A percentile compares a stretch with the other conserved stretches of the same genome.
Conservation (phyloP, 92 coral and sea anemone genomes). For the Umimayanthus chanpuru region DNA sequence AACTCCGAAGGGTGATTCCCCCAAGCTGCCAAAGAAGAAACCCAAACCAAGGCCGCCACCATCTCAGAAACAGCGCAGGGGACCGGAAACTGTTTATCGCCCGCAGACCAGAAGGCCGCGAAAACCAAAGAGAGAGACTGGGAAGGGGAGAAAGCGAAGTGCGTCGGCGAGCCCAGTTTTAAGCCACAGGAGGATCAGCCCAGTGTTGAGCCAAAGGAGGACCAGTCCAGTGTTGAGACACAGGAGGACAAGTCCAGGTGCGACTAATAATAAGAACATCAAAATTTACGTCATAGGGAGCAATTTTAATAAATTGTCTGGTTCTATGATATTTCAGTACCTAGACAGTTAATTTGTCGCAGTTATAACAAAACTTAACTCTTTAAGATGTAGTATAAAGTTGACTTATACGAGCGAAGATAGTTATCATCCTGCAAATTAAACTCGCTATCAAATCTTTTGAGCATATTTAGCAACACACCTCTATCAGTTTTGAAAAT, state of each 20-base stretch:
- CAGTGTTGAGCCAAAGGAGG: no score
- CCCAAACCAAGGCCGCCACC: conserved; percentile 57
- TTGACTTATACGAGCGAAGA: no score
- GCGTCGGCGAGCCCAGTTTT: conserved; percentile 67
- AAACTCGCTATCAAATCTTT: no score
- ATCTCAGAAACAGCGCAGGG: conserved; percentile 64
- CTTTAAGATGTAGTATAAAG: no score
- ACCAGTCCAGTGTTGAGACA: conserved; percentile 69
- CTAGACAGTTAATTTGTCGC: background rate
- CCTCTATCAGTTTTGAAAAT: no score
- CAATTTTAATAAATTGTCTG: background rate
- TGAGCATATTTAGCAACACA: no score
- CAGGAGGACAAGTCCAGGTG: conserved; percentile 58
- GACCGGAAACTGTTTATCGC: conserved; percentile 70
- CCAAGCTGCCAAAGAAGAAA: conserved; percentile 72
- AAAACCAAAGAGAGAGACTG: conserved; percentile 58
- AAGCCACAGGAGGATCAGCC: no score
- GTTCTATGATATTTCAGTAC: background rate
- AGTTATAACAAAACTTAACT: no score
- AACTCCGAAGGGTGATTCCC: conserved; percentile 17
- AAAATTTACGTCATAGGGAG: background rate
- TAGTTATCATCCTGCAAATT: no score
- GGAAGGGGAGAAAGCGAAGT: conserved; percentile 82
- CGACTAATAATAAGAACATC: background rate
- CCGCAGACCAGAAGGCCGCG: conserved; percentile 74